Conservation (phyloP, 2,797 vertebrate genomes). For the Momotus momota region DNA sequence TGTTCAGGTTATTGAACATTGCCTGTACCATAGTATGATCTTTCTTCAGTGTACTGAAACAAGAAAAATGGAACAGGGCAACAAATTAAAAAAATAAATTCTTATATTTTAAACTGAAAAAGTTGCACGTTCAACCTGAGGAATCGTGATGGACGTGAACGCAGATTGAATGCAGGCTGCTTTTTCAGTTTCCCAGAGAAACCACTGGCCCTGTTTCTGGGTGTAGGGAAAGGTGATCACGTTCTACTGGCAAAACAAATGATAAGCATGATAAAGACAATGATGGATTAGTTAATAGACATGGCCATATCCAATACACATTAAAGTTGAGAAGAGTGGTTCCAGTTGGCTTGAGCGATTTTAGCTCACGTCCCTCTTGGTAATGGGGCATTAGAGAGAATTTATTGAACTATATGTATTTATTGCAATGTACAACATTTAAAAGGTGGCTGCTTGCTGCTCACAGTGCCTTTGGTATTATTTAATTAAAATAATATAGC, state of each 20-base stretch:
- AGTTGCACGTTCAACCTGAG: not conserved
- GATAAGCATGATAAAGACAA: not conserved
- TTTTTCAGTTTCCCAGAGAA: not conserved
- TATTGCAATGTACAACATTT: not conserved
- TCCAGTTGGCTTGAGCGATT: not conserved
- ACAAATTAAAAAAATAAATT: not conserved
- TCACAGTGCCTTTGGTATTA: not conserved
- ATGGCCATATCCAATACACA: not conserved
- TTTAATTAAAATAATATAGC: slow-evolving; percentile 13
- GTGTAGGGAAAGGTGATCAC: not conserved
- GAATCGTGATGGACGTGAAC: not conserved
- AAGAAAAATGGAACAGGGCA: not conserved
- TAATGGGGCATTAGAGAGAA: not conserved
- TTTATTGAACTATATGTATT: not conserved
- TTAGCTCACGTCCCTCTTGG: not conserved
- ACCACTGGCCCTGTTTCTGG: not conserved
- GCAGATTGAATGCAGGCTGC: not conserved
- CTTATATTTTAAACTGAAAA: not conserved
- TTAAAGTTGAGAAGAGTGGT: not conserved
- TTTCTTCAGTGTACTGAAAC: accelerated
- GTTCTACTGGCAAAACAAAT: not conserved
- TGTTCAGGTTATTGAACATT: not conserved
- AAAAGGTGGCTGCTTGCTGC: not conserved
- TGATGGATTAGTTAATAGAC: not conserved
- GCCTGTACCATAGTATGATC: accelerated